Conservation (phyloP, 2,113 vertebrate species). For the Cathartes aura region DNA sequence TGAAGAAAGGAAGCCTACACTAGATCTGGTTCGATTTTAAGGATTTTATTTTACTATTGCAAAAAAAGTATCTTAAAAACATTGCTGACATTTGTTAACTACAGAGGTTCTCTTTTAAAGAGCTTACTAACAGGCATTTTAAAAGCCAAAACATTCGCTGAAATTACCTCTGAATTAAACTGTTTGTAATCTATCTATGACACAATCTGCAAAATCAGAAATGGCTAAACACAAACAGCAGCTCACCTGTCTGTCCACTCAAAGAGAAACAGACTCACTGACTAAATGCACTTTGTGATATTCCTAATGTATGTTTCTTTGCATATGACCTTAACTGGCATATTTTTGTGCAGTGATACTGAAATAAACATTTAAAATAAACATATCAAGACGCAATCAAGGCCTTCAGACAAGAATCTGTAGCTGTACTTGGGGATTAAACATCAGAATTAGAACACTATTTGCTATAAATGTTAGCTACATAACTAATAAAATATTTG, state of each 20-base stretch:
- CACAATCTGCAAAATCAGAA: background rate
- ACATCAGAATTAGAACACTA: background rate
- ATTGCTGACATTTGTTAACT: background rate
- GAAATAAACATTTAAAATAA: background rate
- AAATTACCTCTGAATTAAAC: background rate
- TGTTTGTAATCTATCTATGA: background rate
- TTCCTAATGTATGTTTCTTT: background rate
- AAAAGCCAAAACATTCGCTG: background rate
- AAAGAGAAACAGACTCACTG: background rate
- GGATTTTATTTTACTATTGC: background rate
- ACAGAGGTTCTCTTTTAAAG: background rate
- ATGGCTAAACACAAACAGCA: background rate
- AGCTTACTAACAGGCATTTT: background rate
- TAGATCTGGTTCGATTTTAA: background rate
- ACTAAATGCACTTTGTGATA: background rate
- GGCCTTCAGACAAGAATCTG: background rate
- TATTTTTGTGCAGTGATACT: background rate
- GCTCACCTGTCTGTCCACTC: background rate
- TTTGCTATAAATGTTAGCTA: background rate
- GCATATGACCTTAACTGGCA: background rate
- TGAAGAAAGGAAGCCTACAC: background rate
- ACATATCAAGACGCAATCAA: background rate
- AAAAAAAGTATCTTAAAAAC: background rate
- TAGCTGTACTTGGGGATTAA: background rate
- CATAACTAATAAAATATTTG: background rate